Base-by-base conservation (phyloP, 2,888 invertebrate species). In the Erynnis tages region DNA sequence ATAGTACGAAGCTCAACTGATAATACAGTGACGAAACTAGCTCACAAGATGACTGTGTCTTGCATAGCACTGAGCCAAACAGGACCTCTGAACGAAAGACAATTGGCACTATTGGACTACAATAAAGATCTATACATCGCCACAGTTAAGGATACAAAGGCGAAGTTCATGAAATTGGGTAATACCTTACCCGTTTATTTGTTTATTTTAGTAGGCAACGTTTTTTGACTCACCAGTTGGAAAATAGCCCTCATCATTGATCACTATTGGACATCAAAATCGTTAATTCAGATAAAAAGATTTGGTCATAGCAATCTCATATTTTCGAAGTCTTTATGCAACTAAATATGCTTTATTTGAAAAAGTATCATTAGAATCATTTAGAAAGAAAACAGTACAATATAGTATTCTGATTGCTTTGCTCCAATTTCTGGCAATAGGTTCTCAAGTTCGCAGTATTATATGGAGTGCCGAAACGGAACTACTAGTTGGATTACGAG, bases 101-200 rank as follows among this genome's bases (percentile, higher is more conserved):
- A 95, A 66, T 82, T 98, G 35, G 97, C 97, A 0, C 88, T 98
- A 54, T 90, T 98, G 17, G 99, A 99, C 82, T 93, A 92, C 65
- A 97, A 97, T 72, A 92, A 94, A 65, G 98, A 98, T 79, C 87
- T 98, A 10, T 96, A 94, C 74, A 91, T 98, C 11, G 92, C 96
- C 2, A 92, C 95, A 54, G 91, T 94, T 5, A 93, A 94, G 70
- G 93, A 93, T 48, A 74, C 85, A 16, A 90, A 91, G 59, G 91
- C 93, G 54, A 92, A 92, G 65, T 92, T 93, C 54, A 89, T 91
- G n/a, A 96, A 95, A 86, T 80, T 96, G 57, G 94, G 95, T 94
- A 73, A 75, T n/a, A n/a, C n/a, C n/a, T n/a, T n/a, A n/a, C n/a
- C n/a, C n/a, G n/a, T n/a, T n/a, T n/a, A n/a, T n/a, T n/a, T n/a